These are phyloP conservation scores for Xenopus laevis DNA, from an alignment of 2,113 vertebrate genomes.

Conservation along the genomic window DNA sequence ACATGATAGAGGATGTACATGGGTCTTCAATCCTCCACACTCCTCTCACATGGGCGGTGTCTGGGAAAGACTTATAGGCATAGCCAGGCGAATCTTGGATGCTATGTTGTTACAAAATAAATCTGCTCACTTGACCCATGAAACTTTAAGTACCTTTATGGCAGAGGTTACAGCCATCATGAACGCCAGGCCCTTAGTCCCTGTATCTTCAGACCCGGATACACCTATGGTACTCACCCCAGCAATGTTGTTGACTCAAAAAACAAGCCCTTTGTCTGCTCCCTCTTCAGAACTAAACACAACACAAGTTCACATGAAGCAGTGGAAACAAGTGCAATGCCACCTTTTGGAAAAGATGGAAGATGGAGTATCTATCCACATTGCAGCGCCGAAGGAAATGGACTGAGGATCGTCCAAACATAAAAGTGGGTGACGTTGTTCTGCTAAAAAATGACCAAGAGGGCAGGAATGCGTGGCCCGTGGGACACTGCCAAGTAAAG, in stretches of 20 bases:
- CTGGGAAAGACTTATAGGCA: neutral
- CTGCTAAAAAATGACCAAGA: neutral
- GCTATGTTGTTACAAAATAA: too few species aligned
- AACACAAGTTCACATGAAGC: neutral
- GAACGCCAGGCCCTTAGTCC: neutral
- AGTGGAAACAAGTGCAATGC: neutral
- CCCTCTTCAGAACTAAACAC: neutral
- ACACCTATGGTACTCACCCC: neutral
- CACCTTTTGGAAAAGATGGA: neutral
- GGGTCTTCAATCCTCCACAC: neutral
- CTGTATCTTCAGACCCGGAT: neutral
- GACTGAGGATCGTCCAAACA: too few species aligned
- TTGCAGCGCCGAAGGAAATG: too few species aligned
- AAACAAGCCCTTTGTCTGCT: neutral
- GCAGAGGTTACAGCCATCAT: too few species aligned
- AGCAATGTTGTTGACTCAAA: constrained; percentile 4
- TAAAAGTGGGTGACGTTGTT: too few species aligned
- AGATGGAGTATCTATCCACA: too few species aligned
- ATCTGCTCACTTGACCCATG: too few species aligned
- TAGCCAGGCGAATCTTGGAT: too few species aligned
- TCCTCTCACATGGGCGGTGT: neutral
- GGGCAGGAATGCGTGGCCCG: neutral
- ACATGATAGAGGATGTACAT: too few species aligned
- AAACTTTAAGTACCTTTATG: too few species aligned
- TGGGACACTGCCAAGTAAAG: neutral